A percentile compares a stretch with the other conserved stretches of the same genome.
Evolutionary conservation across 2,113 vertebrate genomes (phyloP).

Genomic region (Ammodytes marinus): DNA sequence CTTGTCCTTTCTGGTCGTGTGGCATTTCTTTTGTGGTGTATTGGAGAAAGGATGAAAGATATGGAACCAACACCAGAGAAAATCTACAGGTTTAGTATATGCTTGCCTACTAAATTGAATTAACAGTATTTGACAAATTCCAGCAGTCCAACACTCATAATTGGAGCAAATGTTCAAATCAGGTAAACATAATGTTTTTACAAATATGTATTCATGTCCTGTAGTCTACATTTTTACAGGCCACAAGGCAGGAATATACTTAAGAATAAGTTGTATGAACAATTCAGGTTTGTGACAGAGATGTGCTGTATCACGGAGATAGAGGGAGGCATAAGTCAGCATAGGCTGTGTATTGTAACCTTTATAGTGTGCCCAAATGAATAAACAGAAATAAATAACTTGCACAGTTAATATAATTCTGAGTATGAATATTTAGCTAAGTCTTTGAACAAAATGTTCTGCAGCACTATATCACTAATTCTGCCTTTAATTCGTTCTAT

Average conservation of each 20-base stretch:
- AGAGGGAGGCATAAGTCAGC: not conserved
- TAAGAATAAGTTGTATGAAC: not conserved
- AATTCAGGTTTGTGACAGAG: not conserved
- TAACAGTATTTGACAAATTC: not conserved
- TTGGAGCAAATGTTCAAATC: constrained; percentile 1
- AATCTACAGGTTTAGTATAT: constrained; percentile 21
- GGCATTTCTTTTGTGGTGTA: constrained; percentile 66
- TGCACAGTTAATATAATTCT: not conserved
- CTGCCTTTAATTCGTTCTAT: not conserved
- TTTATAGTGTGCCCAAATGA: not conserved
- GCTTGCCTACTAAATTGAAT: constrained; percentile 27
- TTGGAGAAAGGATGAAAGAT: constrained; percentile 43
- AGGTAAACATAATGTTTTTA: not conserved
- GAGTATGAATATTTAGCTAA: not conserved
- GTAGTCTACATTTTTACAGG: not conserved
- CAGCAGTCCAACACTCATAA: not conserved
- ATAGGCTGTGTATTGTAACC: not conserved
- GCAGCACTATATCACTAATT: not conserved
- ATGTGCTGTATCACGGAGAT: no score
- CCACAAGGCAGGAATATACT: not conserved
- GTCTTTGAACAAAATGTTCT: not conserved
- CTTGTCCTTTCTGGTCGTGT: constrained; percentile 60
- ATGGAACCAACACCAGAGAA: constrained; percentile 27
- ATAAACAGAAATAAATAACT: not conserved
- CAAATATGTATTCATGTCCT: not conserved